These are phyloP conservation scores for Tetropium fuscum DNA, from an alignment of 2,888 invertebrate genomes.

Conservation along the genomic window DNA sequence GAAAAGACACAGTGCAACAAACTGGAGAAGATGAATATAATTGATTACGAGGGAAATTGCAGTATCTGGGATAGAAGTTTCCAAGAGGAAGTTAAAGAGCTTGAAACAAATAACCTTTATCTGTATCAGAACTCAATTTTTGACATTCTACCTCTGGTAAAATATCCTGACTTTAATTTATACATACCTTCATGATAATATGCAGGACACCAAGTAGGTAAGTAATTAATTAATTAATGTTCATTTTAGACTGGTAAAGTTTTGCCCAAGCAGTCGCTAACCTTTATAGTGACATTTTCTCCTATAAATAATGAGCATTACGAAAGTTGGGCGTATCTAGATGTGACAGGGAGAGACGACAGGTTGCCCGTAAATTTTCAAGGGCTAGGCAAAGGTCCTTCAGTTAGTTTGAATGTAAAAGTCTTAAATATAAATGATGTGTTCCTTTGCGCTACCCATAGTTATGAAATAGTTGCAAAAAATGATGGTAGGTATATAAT, in stretches of 20 bases:
- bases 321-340: conserved; percentile 69
- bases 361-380: conserved; percentile 68
- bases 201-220: not conserved
- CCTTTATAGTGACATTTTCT: conserved; percentile 69
- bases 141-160: conserved; percentile 44
- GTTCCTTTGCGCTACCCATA: conserved; percentile 71
- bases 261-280: conserved; percentile 70
- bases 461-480: conserved; percentile 72
- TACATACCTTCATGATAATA: not conserved
- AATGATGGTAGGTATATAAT: conserved; percentile 66
- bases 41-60: conserved; percentile 55
- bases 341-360: conserved; percentile 70
- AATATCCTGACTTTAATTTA: not conserved
- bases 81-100: conserved; percentile 60
- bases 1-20: conserved; percentile 52
- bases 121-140: conserved; percentile 50
- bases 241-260: conserved; percentile 69
- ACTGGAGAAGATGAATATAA: conserved; percentile 54
- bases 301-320: conserved; percentile 70
- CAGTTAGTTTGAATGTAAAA: conserved; percentile 69
- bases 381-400: conserved; percentile 72
- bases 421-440: conserved; percentile 70
- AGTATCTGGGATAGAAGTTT: conserved; percentile 65
- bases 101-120: conserved; percentile 57
- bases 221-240: not conserved